These are phyloP conservation scores for Meriones unguiculatus DNA, from an alignment of 2,113 vertebrate genomes.

Conservation along the genomic window DNA sequence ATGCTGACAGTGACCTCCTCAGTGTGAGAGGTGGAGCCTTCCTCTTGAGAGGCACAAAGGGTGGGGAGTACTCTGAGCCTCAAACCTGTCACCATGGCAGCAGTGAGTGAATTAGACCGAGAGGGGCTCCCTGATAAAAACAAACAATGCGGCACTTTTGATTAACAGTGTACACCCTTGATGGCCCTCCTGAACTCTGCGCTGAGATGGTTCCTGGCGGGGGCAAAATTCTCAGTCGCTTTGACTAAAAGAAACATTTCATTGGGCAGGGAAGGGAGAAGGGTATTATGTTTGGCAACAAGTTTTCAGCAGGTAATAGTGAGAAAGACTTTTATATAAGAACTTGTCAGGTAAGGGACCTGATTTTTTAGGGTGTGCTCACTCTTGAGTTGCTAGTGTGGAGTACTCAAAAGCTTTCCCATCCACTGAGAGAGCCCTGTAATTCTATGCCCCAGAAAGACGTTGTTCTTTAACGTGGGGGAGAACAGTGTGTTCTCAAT, in stretches of 20 bases:
- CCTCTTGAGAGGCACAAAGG: conserved; percentile 76
- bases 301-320: not conserved
- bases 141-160: conserved; percentile 65
- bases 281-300: not conserved
- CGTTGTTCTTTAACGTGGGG: not conserved
- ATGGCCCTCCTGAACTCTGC: not conserved
- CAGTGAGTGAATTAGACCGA: conserved; percentile 79
- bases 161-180: not conserved
- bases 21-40: conserved; percentile 39
- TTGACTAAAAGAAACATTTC: not conserved
- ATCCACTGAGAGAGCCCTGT: not conserved
- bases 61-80: conserved; percentile 71
- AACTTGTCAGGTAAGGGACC: not conserved
- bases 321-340: not conserved
- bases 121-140: conserved; percentile 73
- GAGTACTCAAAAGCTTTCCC: not conserved
- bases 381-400: not conserved
- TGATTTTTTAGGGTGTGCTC: not conserved
- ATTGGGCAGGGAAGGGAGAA: not conserved
- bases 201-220: not conserved
- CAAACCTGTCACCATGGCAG: conserved; percentile 66
- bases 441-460: not conserved
- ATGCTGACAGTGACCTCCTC: conserved; percentile 86
- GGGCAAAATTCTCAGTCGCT: not conserved
- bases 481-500: too few species aligned